These are phyloP conservation scores for Myoxocephalus aenaeus DNA, from an alignment of 2,797 vertebrate genomes.

Conservation along the genomic window DNA sequence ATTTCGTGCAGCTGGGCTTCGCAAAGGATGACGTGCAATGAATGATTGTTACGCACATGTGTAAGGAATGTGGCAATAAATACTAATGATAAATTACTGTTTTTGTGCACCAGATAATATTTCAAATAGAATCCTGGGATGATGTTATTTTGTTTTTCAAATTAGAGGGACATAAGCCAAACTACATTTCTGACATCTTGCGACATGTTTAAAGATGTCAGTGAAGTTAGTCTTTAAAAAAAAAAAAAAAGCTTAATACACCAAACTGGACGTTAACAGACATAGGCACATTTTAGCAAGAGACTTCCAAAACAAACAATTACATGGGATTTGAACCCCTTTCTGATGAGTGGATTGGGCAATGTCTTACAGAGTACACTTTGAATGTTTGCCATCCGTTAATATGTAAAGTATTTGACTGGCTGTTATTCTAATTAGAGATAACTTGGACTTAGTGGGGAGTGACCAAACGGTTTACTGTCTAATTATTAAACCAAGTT, in stretches of 20 bases:
- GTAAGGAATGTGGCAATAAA: conserved; percentile 71
- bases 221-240: not conserved
- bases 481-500: conserved; percentile 4
- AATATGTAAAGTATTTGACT: conserved; percentile 10
- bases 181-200: not conserved
- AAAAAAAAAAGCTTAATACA: not conserved
- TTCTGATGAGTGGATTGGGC: not conserved
- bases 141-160: conserved; percentile 1
- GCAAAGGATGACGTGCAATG: conserved; percentile 7
- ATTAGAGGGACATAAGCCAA: not conserved
- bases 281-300: not conserved
- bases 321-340: not conserved
- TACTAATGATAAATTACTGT: conserved; percentile 38
- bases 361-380: not conserved
- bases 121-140: not conserved
- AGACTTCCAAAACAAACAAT: not conserved
- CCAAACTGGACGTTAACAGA: not conserved
- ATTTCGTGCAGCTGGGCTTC: conserved; percentile 45
- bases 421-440: not conserved
- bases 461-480: not conserved
- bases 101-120: conserved; percentile 22
- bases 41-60: conserved; percentile 56
- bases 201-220: not conserved
- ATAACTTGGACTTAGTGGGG: not conserved
- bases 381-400: not conserved